A percentile compares a stretch with the other conserved stretches of the same genome.
phyloP scores from a whole-genome alignment of 2,888 invertebrate genomes.

The Patella pellucida region DNA sequence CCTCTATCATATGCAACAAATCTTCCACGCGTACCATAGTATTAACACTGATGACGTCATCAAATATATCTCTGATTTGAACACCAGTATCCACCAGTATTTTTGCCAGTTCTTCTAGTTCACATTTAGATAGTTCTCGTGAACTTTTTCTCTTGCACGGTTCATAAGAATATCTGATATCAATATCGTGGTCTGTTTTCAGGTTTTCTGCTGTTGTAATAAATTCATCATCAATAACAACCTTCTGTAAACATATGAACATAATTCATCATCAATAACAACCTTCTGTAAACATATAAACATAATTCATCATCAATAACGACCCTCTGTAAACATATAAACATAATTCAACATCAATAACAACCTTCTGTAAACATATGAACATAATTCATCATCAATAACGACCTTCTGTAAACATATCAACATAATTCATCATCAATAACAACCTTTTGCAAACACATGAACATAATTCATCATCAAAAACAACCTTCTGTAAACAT shows the following conservation, averaged over 20 bases:
- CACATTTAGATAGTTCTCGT: not conserved
- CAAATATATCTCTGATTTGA: not conserved
- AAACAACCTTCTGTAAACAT: no score
- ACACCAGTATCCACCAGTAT: not conserved
- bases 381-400: no score
- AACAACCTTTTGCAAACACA: no score
- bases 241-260: not conserved
- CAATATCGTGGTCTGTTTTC: not conserved
- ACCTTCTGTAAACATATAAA: not conserved
- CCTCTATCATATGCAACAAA: not conserved
- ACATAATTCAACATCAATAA: not conserved
- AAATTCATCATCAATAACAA: not conserved
- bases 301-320: not conserved
- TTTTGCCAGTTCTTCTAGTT: not conserved
- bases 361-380: not conserved
- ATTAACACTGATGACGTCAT: constrained; percentile 1
- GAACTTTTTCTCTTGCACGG: not conserved
- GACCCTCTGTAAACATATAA: not conserved
- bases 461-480: no score
- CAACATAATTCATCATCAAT: no score
- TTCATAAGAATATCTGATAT: not conserved
- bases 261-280: not conserved
- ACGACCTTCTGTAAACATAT: no score
- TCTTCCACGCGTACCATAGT: not conserved
- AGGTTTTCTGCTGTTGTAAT: not conserved